phyloP scores from a whole-genome alignment of 2,113 vertebrate species.

The Balaeniceps rex region DNA sequence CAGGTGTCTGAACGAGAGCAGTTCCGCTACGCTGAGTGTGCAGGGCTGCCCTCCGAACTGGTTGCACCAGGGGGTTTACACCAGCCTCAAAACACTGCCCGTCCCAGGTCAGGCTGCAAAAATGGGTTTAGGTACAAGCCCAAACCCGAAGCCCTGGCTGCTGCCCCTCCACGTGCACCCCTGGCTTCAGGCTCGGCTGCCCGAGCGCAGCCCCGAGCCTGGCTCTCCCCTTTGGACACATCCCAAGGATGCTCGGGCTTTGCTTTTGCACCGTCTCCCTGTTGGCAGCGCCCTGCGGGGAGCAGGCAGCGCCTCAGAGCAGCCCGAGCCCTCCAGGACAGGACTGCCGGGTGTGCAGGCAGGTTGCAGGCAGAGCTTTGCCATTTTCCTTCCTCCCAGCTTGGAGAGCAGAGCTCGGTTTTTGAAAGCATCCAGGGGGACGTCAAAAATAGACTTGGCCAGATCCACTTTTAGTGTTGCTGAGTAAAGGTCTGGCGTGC shows the following conservation, averaged over 20 bases:
- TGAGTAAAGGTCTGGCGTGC: not conserved
- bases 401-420: fast-evolving
- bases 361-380: not conserved
- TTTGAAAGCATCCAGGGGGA: not conserved
- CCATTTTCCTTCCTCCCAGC: not conserved
- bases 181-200: not conserved
- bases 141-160: not conserved
- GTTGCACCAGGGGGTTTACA: not conserved
- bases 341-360: not conserved
- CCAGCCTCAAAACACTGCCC: not conserved
- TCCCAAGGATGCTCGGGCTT: not conserved
- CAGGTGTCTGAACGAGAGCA: no score
- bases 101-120: not conserved
- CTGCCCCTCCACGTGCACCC: not conserved
- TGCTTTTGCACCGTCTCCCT: not conserved
- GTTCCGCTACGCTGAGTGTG: not conserved
- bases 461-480: not conserved
- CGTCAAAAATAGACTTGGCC: not conserved
- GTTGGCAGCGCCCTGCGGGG: not conserved
- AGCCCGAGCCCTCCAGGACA: fast-evolving
- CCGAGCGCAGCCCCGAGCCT: not conserved
- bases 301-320: not conserved
- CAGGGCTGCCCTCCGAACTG: not conserved
- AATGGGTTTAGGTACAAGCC: not conserved
- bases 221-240: not conserved